A percentile compares a stretch with the other conserved stretches of the same genome.
These are phyloP conservation scores for Tursiops truncatus DNA, from an alignment of 2,113 vertebrate genomes.

Conservation along the genomic window DNA sequence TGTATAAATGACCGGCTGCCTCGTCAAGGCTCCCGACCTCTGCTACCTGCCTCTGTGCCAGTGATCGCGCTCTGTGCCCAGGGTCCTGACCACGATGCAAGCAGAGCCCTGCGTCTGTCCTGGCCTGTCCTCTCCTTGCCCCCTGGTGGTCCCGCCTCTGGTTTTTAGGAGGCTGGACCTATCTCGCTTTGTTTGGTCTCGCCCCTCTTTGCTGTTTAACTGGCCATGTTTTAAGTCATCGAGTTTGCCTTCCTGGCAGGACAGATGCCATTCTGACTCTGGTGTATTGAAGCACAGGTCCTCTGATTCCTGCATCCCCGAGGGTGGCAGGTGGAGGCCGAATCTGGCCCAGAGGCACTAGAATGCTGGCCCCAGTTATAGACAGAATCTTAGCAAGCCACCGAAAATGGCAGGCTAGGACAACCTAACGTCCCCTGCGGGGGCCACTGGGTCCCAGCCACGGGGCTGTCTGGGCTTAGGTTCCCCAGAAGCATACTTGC, in stretches of 20 bases:
- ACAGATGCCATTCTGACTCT: not conserved
- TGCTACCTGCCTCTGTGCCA: not conserved
- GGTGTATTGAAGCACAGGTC: not conserved
- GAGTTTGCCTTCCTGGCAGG: not conserved
- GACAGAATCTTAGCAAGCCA: not conserved
- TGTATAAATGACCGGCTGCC: not conserved
- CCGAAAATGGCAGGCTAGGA: accelerated
- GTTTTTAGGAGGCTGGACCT: not conserved
- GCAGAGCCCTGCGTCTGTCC: not conserved
- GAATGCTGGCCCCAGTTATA: not conserved
- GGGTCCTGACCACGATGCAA: not conserved
- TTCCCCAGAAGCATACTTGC: not conserved
- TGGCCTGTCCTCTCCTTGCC: accelerated
- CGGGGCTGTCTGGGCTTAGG: not conserved
- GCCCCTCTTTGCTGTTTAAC: not conserved
- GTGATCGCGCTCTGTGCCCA: accelerated
- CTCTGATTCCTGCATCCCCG: not conserved
- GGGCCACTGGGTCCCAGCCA: not conserved
- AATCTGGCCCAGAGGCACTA: accelerated
- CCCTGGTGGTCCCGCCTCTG: accelerated
- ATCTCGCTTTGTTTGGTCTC: too few species aligned
- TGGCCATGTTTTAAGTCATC: too few species aligned
- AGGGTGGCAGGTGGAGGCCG: not conserved
- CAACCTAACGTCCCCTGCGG: not conserved
- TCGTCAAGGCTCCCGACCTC: not conserved